Conservation (phyloP, 2,113 vertebrate species). For the Cariama cristata region DNA sequence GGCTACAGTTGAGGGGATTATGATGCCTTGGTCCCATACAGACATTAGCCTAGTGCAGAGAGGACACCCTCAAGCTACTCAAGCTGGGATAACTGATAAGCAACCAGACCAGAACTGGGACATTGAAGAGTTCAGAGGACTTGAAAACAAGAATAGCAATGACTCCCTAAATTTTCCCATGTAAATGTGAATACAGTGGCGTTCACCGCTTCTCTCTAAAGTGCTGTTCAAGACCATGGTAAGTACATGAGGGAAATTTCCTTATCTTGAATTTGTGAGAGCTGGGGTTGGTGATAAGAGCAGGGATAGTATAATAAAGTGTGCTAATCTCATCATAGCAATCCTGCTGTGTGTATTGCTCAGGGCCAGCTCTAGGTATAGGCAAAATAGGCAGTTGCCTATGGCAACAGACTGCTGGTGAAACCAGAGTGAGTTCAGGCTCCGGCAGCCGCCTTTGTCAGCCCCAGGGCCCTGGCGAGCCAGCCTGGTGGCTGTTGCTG, state of each 20-base stretch:
- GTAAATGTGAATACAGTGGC: not conserved
- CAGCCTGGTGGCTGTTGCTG: not conserved
- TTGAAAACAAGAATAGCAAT: not conserved
- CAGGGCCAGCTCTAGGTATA: constrained; percentile 44
- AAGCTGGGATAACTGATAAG: constrained; percentile 55
- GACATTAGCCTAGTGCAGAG: not conserved
- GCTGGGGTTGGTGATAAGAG: constrained; percentile 62
- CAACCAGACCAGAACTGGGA: constrained; percentile 20
- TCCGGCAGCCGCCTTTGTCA: not conserved
- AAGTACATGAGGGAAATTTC: constrained; percentile 43
- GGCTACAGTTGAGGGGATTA: not conserved
- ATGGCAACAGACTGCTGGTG: constrained; percentile 52
- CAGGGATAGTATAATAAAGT: constrained; percentile 40
- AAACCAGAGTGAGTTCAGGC: constrained; percentile 35
- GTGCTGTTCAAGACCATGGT: constrained; percentile 24
- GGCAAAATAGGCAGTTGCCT: constrained; percentile 68
- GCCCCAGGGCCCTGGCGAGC: not conserved
- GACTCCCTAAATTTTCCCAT: constrained; percentile 28
- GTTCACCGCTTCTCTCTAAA: not conserved
- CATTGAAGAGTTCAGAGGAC: constrained; percentile 1
- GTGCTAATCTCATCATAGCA: constrained; percentile 59
- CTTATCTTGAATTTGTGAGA: constrained; percentile 55
- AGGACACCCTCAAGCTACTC: constrained; percentile 37
- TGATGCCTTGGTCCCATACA: not conserved
- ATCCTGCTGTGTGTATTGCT: constrained; percentile 36